Evolutionary conservation across 2,888 invertebrate species (phyloP), one percentile per base, ranked within the genome.

Genomic region (Charanyca ferruginea): DNA sequence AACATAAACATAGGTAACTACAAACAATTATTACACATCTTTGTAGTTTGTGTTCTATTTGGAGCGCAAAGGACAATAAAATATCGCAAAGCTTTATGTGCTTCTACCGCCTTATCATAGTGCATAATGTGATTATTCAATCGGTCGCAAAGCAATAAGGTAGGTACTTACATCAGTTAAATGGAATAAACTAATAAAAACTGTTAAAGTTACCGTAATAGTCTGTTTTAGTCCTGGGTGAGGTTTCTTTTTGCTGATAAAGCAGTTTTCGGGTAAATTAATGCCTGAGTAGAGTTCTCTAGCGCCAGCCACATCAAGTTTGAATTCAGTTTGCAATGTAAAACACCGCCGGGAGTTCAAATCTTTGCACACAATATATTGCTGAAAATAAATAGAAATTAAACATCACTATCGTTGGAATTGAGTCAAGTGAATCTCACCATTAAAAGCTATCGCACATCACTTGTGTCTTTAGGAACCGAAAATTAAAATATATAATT

Each of bases 281-380:
- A 80, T 69, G 9, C 74, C 80, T 1, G 81, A 69, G 35, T 68
- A 70, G 18, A 86, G 62, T 32, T 75, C 72, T 5, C 62, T 64
- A 7, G 64, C 61, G 13, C 81, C 64, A 45, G 75, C 74, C 54
- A 64, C 74, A 5, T 73, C 75, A 32, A 80, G 73, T 58, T 79
- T 73, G 7, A 63, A 57, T 7, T 75, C 58, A 41, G 89, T 63
- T 35, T 80, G 71, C 90, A 91, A 90, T 41, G 84, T 76, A 18
- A 85, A 55, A 73, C 93, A 94, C 51, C 74, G 66, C 28, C 82
- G 79, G 6, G 87, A 80, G 53, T 81, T 73, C 2, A 86, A 80
- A 16, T 86, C 80, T 76, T 87, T 87, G 75, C 93, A 93, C 49
- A 92, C 79, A 47, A 91, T 59, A 74, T 75, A 81, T 35, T 75